Base-by-base conservation (phyloP, 2,797 vertebrate genomes). In the Sebastes cheni region DNA sequence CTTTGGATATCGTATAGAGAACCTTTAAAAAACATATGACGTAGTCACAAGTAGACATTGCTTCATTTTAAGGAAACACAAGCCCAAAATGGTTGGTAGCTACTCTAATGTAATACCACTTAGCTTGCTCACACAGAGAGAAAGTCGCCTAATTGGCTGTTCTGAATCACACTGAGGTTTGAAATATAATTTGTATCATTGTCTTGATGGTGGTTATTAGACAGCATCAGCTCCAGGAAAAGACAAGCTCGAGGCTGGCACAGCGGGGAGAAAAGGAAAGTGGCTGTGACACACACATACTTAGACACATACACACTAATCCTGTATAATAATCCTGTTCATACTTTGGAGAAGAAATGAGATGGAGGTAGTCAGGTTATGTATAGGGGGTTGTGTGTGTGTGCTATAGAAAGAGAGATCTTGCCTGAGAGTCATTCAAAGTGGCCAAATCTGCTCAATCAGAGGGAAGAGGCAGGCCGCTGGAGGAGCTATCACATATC, bases 151-250 rank as follows among this genome's bases (percentile, higher is more conserved):
- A 91, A 90, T 90, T 91, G 85, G 85, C 39, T 87, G 64, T 58
- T 89, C 83, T 86, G 86, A 89, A 82, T 83, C 82, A 78, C 77
- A 75, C 72, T 68, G 85, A 69, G 75, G 81, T 88, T 80, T 85
- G 78, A 90, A 85, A 81, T 88, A 88, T 86, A 86, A 91, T 91
- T 85, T 88, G 79, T 83, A 82, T 89, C 70, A 87, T 90, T 89
- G 86, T 90, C 85, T 91, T 85, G 67, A 88, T 87, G 83, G 86
- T 72, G 81, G 85, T 88, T 93, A 90, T 88, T 91, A 91, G 86
- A 92, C 79, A 79, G 88, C 62, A 75, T 72, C 78, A 71, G 76
- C 82, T 87, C 69, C 80, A 22, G 72, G 69, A 85, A 78, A 81
- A 86, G 88, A 90, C 80, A 75, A 66, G 83, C 79, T 61, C 6